A percentile compares a stretch with the other conserved stretches of the same genome.
Conservation (phyloP, 1,140 invertebrate genomes). For the Choristoneura fumiferana region DNA sequence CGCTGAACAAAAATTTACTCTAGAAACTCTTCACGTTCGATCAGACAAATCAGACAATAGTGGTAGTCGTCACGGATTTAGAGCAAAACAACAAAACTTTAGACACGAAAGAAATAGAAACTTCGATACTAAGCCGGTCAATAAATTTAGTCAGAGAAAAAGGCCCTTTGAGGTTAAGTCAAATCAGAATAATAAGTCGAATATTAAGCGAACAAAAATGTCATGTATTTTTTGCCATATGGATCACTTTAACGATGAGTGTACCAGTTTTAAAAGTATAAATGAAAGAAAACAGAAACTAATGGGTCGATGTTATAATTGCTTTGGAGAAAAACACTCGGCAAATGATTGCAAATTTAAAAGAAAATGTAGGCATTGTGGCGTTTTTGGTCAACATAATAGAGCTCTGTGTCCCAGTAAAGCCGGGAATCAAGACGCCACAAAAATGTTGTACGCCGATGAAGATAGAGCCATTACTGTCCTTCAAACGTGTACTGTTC, state of each 20-base stretch:
- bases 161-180: too few relatives aligned
- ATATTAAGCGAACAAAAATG: not conserved
- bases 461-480: not conserved
- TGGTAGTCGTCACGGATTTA: not conserved
- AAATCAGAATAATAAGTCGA: not conserved
- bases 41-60: not conserved
- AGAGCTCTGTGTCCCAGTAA: not conserved
- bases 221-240: not conserved
- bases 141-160: too few relatives aligned
- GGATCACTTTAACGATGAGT: not conserved
- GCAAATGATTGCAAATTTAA: not conserved
- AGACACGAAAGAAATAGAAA: not conserved
- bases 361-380: not conserved
- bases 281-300: not conserved
- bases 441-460: not conserved
- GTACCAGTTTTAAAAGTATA: not conserved
- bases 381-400: not conserved
- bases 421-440: not conserved
- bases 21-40: too few relatives aligned
- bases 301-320: not conserved
- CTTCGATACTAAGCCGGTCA: not conserved
- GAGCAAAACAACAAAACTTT: not conserved
- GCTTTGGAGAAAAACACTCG: not conserved
- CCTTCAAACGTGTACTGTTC: not conserved
- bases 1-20: too few relatives aligned